Evolutionary conservation across 1,140 invertebrate species (phyloP), one percentile per base, ranked within the genome.

Genomic region (Microvelia longipes): DNA sequence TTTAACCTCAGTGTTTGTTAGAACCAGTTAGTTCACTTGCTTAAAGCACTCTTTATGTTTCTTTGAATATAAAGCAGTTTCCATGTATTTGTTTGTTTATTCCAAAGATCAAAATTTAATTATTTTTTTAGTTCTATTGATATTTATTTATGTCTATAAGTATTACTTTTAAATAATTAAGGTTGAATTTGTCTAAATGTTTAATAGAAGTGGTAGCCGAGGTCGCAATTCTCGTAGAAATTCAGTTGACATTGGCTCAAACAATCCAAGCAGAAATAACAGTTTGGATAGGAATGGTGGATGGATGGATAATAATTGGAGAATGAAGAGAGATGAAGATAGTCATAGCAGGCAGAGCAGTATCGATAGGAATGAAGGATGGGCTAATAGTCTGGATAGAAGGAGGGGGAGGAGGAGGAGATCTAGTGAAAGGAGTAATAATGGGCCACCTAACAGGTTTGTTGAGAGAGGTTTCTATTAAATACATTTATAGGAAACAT

Each of bases 211-310:
- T 64, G 60, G 25, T 2, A 68, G 67, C 61, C 13, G 62, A 29
- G 70, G 67, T 15, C 19, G 50, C 14, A 28, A 68, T 29, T 28
- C 29, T 25, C 61, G 67, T 35, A 30, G 67, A 27, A 65, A 65
- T n/a, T 71, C 70, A 60, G 62, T 71, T 14, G 70, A 71, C 30
- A 30, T 19, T 35, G 60, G 64, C n/a, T 68, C 66, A 28, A 71
- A 68, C 28, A 61, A 68, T 65, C 15, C 25, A 24, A 71, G 70
- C 67, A 64, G 70, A n/a, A 71, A 68, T 68, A 68, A 68, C 28
- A 71, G 70, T 28, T 15, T 63, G 11, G 70, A 71, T 26, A 68
- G 70, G 29, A 70, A 67, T 27, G 66, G 69, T 35, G 14, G 65
- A 28, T 35, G 61, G 1, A 29, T 29, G 14, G n/a, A 30, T 68